A percentile compares a stretch with the other conserved stretches of the same genome.
Conservation (phyloP, 1,140 invertebrate genomes). For the Helicoverpa zea region DNA sequence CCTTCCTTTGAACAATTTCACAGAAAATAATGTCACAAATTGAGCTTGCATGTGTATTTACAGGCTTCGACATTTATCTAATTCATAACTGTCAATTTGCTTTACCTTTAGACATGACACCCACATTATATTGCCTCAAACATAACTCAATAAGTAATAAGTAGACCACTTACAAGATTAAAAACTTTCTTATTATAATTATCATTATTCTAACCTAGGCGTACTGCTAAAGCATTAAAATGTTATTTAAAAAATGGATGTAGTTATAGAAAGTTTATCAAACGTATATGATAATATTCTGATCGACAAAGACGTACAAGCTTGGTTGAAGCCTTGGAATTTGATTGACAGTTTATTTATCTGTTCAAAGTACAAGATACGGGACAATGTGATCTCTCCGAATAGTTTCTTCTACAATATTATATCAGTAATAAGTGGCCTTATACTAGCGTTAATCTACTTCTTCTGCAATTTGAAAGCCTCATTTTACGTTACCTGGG, state of each 20-base stretch:
- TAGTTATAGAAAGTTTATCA: background rate
- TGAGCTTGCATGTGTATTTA: constrained; percentile 35
- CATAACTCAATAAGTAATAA: too few species aligned
- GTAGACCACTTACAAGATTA: too few species aligned
- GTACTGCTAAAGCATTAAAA: too few species aligned
- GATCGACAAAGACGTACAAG: background rate
- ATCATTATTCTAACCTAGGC: too few species aligned
- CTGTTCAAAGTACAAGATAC: background rate
- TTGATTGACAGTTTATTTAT: background rate
- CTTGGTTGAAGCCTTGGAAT: background rate
- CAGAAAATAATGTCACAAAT: constrained; percentile 52
- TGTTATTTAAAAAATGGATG: background rate
- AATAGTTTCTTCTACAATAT: background rate
- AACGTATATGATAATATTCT: background rate
- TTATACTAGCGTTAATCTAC: background rate
- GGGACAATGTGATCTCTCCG: background rate
- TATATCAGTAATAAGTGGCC: background rate
- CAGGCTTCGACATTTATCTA: too few species aligned
- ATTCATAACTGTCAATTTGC: too few species aligned
- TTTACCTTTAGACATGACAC: too few species aligned
- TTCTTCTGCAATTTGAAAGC: background rate
- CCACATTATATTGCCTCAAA: too few species aligned
- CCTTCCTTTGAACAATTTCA: constrained; percentile 63
- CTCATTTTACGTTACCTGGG: background rate
- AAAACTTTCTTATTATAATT: too few species aligned